phyloP scores from a whole-genome alignment of 2,888 invertebrate species.

The Endomychus coccineus region DNA sequence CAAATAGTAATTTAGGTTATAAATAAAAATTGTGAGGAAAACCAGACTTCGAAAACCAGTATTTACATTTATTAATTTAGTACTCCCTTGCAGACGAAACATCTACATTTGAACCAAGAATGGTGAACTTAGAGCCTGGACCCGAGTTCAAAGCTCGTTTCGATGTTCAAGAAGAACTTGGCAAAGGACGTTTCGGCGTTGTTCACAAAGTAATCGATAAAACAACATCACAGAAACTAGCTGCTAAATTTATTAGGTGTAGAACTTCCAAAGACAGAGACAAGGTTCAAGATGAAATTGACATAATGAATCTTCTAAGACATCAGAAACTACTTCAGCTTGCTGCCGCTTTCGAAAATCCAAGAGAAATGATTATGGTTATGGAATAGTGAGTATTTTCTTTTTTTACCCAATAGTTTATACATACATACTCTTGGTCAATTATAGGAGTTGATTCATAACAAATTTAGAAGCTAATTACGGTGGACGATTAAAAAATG shows the following conservation, averaged over 20 bases:
- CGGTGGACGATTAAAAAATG: too few relatives aligned
- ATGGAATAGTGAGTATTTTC: conserved; percentile 77
- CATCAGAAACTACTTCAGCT: conserved; percentile 82
- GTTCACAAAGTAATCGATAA: conserved; percentile 65
- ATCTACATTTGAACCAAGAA: conserved; percentile 36
- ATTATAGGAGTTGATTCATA: too few relatives aligned
- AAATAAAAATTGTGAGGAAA: too few relatives aligned
- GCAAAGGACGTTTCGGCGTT: conserved; percentile 67
- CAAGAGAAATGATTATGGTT: conserved; percentile 73
- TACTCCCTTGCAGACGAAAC: conserved; percentile 28
- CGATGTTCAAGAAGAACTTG: conserved; percentile 63
- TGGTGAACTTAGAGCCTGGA: conserved; percentile 49
- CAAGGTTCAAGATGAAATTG: conserved; percentile 74
- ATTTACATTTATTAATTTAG: conserved; percentile 1
- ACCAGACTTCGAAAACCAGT: too few relatives aligned
- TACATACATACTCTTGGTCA: background rate
- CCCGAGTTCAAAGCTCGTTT: conserved; percentile 55
- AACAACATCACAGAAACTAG: conserved; percentile 55
- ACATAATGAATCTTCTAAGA: conserved; percentile 74
- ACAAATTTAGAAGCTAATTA: too few relatives aligned
- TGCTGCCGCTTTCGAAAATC: conserved; percentile 71
- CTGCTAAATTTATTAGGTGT: conserved; percentile 77
- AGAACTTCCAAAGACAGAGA: conserved; percentile 65
- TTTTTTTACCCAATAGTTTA: background rate
- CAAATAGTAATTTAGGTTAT: too few relatives aligned